Evolutionary conservation across 2,113 vertebrate species (phyloP).

Genomic region (Propithecus coquereli): DNA sequence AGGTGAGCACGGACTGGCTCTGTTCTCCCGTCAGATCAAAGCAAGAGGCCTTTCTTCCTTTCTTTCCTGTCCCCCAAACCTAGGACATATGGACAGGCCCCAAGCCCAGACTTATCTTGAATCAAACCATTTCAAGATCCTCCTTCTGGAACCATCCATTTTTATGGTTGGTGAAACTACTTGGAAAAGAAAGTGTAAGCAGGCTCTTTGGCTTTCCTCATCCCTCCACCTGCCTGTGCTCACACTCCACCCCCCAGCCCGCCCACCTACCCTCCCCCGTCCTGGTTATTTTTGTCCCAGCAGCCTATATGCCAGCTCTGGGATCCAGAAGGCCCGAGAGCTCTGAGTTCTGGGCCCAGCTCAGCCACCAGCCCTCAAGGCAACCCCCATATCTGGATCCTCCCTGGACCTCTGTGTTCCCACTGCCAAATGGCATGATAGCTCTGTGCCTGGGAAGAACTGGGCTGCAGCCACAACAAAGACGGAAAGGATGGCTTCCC

Average conservation of each 20-base stretch:
- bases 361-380: conserved; percentile 15
- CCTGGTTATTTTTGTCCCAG: conserved; percentile 63
- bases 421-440: neutral
- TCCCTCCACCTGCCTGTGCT: conserved; percentile 54
- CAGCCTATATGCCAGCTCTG: conserved; percentile 41
- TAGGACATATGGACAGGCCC: conserved; percentile 53
- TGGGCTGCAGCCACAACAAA: neutral
- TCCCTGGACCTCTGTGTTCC: neutral
- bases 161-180: conserved; percentile 55
- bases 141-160: conserved; percentile 56
- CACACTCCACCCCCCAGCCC: conserved; percentile 47
- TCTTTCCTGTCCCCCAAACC: conserved; percentile 42
- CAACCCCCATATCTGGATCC: neutral
- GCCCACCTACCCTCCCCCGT: conserved; percentile 55
- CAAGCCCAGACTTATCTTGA: conserved; percentile 55
- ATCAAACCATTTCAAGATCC: conserved; percentile 60
- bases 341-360: conserved; percentile 35
- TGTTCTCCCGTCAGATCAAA: neutral
- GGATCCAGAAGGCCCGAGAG: conserved; percentile 57
- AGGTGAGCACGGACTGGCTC: neutral
- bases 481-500: neutral
- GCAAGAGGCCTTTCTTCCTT: neutral
- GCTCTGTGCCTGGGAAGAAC: neutral
- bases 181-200: conserved; percentile 58
- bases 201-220: conserved; percentile 52